Evolutionary conservation across 2,888 invertebrate genomes (phyloP), one percentile per base, ranked within the genome.

Genomic region (Tridacna gigas): DNA sequence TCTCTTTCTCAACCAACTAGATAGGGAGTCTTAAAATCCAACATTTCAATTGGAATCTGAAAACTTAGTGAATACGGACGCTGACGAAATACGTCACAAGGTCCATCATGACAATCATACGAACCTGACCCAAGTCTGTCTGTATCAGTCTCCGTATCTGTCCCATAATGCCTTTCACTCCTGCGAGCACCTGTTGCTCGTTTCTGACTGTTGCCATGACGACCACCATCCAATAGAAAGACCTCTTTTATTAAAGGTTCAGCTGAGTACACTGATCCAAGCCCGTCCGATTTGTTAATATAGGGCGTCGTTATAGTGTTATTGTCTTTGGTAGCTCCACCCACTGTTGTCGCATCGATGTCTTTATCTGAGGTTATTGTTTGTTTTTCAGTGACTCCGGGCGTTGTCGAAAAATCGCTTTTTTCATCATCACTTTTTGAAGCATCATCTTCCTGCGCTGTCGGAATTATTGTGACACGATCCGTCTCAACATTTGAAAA

Each of bases 261-360:
- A 20, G 51, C 56, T 13, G 63, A 25, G 37, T 66, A 73, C 0
- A 76, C 37, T 18, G 67, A 45, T 11, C 79, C 79, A 12, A 84
- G 63, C 9, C 87, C 84, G 69, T 85, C 87, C 18, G 78, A 75
- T 51, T 66, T 71, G 45, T 84, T 84, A 9, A 84, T 79, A 48
- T 76, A 74, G 15, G 81, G 79, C 45, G 20, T 63, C 26, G 71
- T 71, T 51, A 80, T 74, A 56, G 45, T 37, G 15, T 60, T n/a
- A 4, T 37, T 66, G 18, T 79, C 79, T 3, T 12, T 26, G 11
- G 51, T 71, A n/a, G 71, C 22, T 25, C 71, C 71, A 18, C 71
- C 71, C 51, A 71, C 71, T 3, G n/a, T 48, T 18, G 71, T 71
- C 5, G 15, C 12, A 20, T n/a, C 47, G n/a, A 18, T 47, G 12